These are phyloP conservation scores for Brachionus sp. DNA, from an alignment of 1,140 invertebrate genomes.

Conservation along the genomic window DNA sequence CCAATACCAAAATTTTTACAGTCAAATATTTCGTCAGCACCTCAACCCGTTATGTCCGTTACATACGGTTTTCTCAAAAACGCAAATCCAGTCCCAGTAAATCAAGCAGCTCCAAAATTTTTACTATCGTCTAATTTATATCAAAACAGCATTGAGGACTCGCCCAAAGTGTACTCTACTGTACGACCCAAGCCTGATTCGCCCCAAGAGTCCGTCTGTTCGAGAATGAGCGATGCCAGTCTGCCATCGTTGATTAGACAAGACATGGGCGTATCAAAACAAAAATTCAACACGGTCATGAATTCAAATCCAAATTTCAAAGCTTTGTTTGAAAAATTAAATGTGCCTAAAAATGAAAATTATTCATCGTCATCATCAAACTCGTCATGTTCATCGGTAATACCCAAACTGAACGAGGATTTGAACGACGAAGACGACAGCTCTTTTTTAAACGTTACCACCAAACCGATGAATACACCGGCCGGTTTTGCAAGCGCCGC, in stretches of 20 bases:
- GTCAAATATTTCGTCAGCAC: not conserved
- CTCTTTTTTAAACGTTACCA: not conserved
- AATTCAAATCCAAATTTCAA: not conserved
- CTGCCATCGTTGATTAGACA: not conserved
- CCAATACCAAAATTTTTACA: not conserved
- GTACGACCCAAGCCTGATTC: not conserved
- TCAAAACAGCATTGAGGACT: not conserved
- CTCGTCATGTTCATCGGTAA: not conserved
- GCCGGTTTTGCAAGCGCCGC: not conserved
- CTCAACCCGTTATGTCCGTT: conserved; percentile 2
- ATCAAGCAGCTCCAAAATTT: not conserved
- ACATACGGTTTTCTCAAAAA: conserved; percentile 24
- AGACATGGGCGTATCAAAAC: not conserved
- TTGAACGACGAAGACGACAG: not conserved
- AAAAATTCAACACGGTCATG: not conserved
- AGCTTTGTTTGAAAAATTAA: conserved; percentile 1
- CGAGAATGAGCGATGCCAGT: conserved; percentile 38
- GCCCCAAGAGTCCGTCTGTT: conserved; percentile 32
- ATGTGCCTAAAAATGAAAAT: not conserved
- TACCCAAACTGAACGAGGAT: not conserved
- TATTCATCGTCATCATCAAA: not conserved
- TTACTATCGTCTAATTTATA: not conserved
- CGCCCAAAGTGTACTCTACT: not conserved
- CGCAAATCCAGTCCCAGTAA: not conserved
- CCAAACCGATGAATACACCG: conserved; percentile 30